These are phyloP conservation scores for Poecile atricapillus DNA, from an alignment of 2,113 vertebrate species.

Conservation along the genomic window DNA sequence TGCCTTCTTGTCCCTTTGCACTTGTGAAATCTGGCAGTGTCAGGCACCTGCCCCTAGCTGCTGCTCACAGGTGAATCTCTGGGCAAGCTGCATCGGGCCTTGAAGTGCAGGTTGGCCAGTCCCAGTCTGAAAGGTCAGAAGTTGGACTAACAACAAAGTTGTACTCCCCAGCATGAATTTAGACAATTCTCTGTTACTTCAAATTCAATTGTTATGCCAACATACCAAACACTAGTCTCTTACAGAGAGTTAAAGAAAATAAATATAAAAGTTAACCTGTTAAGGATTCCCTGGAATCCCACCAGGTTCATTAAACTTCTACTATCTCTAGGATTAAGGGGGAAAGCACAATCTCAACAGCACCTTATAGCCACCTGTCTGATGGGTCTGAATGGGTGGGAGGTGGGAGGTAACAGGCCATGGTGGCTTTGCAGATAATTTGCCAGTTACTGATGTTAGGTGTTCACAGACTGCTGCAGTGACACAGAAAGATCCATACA, in stretches of 20 bases:
- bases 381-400: neutral
- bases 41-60: neutral
- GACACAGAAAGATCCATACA: neutral
- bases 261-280: neutral
- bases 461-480: neutral
- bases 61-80: neutral
- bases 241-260: neutral
- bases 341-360: neutral
- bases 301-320: neutral
- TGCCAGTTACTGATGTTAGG: neutral
- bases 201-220: neutral
- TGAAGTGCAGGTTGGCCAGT: neutral
- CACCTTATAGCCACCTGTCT: neutral
- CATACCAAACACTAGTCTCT: neutral
- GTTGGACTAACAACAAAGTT: neutral
- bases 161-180: neutral
- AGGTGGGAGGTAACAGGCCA: rapidly evolving
- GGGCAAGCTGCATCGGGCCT: neutral
- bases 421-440: neutral
- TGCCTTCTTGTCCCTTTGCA: neutral
- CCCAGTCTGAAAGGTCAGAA: neutral
- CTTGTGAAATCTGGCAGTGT: neutral
- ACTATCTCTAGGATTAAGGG: neutral
- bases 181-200: neutral
- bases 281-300: neutral